phyloP scores from a whole-genome alignment of 2,888 invertebrate genomes.

The Chrysina gloriosa region DNA sequence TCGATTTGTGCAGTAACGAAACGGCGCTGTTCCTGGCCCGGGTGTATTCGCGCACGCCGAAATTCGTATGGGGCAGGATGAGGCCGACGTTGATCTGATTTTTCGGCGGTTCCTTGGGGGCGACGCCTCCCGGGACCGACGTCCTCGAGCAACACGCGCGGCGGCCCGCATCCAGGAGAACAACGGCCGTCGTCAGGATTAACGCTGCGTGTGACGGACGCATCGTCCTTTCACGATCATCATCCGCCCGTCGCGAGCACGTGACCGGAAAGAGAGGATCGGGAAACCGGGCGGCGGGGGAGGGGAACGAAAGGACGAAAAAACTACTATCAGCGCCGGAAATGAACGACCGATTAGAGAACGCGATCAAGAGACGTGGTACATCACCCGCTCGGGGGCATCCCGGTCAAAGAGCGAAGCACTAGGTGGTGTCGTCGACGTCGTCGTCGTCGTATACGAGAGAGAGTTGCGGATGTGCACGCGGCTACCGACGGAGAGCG shows the following conservation, averaged over 20 bases:
- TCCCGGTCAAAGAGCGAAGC: not conserved
- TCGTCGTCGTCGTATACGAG: conserved; percentile 46
- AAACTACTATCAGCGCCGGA: no score
- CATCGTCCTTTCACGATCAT: conserved; percentile 4
- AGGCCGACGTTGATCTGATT: conserved; percentile 69
- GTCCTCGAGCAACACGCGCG: conserved; percentile 43
- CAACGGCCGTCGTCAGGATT: not conserved
- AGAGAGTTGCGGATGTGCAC: conserved; percentile 41
- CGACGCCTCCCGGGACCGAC: conserved; percentile 44
- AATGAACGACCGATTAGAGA: no score
- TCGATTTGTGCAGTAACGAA: conserved; percentile 69
- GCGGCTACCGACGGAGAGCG: conserved; percentile 52
- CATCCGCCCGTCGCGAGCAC: not conserved
- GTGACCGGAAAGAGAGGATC: not conserved
- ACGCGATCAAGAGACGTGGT: no score
- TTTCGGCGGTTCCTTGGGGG: conserved; percentile 43
- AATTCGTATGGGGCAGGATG: conserved; percentile 72
- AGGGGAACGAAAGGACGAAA: not conserved
- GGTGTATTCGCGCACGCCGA: conserved; percentile 75
- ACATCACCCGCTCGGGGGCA: no score
- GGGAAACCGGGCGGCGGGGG: not conserved
- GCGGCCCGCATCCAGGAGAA: not conserved
- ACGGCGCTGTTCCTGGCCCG: conserved; percentile 75
- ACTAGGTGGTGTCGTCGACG: conserved; percentile 11
- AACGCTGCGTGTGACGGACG: not conserved